Base-by-base conservation (phyloP, 2,888 invertebrate species). In the Platycnemis pennipes region DNA sequence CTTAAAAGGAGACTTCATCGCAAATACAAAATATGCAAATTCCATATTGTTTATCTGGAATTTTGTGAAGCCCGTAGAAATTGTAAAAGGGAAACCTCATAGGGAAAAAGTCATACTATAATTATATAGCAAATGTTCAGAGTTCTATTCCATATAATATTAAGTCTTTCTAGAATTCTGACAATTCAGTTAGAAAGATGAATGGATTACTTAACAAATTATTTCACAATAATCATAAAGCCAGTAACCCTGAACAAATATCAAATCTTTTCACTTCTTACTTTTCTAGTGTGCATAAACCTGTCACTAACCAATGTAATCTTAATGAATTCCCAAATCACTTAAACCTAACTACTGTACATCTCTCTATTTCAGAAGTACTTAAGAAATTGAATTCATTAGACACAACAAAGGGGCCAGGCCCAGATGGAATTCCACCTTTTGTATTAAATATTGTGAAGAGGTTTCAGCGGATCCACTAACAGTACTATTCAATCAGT, bases 401-500 rank as follows among this genome's bases (percentile, higher is more conserved):
- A 37, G n/a, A 88, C 37, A 19, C 4, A 49, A 53, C 49, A n/a
- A 88, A 88, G 53, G 88, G 53, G 3, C 53, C 88, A 49, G 95
- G 94, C 13, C 63, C 94, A 11, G 95, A 95, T 94, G 94, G 94
- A 19, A 94, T 95, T 3, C 94, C 94, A 16, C 53, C 85, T 22
- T 5, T 53, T 0, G 46, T 95, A 11, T 95, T 8, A 94, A 94
- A 11, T 45, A 56, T 1, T 95, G 95, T 88, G 77, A 56, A 31
- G 94, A 86, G 86, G 89, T 94, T 2, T 26, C 94, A n/a, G 49
- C 94, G 22, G 53, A 69, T 19, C 94, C 94, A 0, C 69, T 94
- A 2, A 94, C 46, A 49, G 19, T 95, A 4, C 94, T 95, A 0
- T 95, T 95, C 94, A 95, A 95, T n/a, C 87, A 85, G 31, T 95